Conservation (phyloP, 2,113 vertebrate species). For the Morone chrysops region DNA sequence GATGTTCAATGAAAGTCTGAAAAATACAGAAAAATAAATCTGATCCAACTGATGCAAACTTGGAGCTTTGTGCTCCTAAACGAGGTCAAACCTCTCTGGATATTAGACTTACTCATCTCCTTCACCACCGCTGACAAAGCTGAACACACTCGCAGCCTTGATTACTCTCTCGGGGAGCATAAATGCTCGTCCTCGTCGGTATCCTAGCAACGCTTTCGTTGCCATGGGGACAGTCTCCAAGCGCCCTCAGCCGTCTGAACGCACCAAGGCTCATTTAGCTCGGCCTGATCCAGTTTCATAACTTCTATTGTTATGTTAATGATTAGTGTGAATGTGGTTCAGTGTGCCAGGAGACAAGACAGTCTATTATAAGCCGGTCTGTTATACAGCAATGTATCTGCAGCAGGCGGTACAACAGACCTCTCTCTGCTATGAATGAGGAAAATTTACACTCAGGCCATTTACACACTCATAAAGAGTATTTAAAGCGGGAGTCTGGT, state of each 20-base stretch:
- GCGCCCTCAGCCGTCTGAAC: conserved; percentile 30
- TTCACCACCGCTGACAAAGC: neutral
- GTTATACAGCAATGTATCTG: neutral
- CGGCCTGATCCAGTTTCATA: conserved; percentile 35
- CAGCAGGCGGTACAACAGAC: neutral
- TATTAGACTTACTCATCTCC: conserved; percentile 6
- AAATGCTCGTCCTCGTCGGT: conserved; percentile 30
- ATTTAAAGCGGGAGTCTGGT: neutral
- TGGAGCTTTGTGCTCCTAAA: neutral
- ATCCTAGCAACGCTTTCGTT: conserved; percentile 65
- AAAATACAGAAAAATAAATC: too few relatives aligned
- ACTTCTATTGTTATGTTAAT: conserved; percentile 67
- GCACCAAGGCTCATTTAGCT: conserved; percentile 10
- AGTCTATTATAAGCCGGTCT: neutral
- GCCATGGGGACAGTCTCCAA: conserved; percentile 70
- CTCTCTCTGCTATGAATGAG: neutral
- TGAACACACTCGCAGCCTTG: conserved; percentile 24
- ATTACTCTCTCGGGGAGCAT: conserved; percentile 28
- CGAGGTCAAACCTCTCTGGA: neutral
- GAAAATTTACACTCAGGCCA: too few relatives aligned
- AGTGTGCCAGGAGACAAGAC: conserved; percentile 9
- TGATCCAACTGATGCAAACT: too few relatives aligned
- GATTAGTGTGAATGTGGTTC: neutral
- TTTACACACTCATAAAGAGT: neutral
- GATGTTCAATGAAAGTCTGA: too few relatives aligned